phyloP scores from a whole-genome alignment of 1,140 invertebrate species.

The Cyclargus thomasi region DNA sequence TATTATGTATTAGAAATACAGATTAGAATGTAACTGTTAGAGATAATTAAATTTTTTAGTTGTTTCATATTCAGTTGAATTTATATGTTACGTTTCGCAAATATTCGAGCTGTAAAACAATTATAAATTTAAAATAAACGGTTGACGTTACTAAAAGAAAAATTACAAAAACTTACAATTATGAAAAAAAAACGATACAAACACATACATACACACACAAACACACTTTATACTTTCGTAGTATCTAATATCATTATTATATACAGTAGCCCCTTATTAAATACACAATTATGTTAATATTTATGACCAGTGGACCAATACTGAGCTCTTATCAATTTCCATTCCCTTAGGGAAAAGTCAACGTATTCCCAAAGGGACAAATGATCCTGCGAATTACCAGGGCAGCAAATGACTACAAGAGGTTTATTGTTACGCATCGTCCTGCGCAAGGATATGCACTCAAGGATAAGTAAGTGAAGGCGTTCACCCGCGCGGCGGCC shows the following conservation, averaged over 20 bases:
- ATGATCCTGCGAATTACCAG: slow-evolving; percentile 75
- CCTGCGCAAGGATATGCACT: slow-evolving; percentile 66
- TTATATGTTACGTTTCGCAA: too few species aligned
- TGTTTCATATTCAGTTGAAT: too few species aligned
- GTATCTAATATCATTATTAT: not conserved
- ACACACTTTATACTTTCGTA: not conserved
- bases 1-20: too few species aligned
- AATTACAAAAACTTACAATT: too few species aligned
- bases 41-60: too few species aligned
- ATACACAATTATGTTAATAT: not conserved
- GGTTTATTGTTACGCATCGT: slow-evolving; percentile 46
- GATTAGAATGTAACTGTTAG: too few species aligned
- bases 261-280: not conserved
- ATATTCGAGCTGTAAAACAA: too few species aligned
- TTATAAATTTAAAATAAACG: too few species aligned
- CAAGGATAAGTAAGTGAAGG: slow-evolving; percentile 62
- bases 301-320: not conserved
- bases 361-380: slow-evolving; percentile 74
- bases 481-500: slow-evolving; percentile 28
- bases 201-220: not conserved
- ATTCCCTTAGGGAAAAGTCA: slow-evolving; percentile 48
- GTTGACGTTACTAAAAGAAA: too few species aligned
- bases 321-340: not conserved
- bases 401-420: slow-evolving; percentile 56
- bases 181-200: not conserved